A percentile compares a stretch with the other conserved stretches of the same genome.
Conservation (phyloP, 2,888 invertebrate genomes). For the Rosalia funebris region DNA sequence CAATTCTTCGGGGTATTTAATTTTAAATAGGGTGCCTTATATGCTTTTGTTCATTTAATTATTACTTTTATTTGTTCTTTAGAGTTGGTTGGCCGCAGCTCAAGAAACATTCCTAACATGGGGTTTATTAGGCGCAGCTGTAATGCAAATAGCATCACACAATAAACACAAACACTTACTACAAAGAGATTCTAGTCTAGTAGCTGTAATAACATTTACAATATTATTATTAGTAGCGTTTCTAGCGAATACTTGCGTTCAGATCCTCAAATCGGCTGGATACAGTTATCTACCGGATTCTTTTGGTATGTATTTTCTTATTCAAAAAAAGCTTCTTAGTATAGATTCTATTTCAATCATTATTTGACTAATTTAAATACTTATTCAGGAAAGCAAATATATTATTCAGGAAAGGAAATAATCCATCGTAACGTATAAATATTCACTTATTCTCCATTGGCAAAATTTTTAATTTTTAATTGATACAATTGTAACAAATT, state of each 20-base stretch:
- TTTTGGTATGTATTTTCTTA: slow-evolving; percentile 79
- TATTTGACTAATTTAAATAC: too few species aligned
- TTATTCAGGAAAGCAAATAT: too few species aligned
- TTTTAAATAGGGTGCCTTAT: too few species aligned
- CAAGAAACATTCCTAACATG: slow-evolving; percentile 90
- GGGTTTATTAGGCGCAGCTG: slow-evolving; percentile 83
- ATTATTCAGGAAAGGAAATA: too few species aligned
- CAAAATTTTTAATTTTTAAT: too few species aligned
- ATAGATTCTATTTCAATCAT: too few species aligned
- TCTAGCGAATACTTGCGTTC: slow-evolving; percentile 84
- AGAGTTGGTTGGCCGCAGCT: slow-evolving; percentile 90
- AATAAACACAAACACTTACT: slow-evolving; percentile 75
- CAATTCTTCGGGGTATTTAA: too few species aligned
- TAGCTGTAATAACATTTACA: slow-evolving; percentile 77
- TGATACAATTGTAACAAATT: too few species aligned
- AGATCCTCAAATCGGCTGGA: slow-evolving; percentile 78
- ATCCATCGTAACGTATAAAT: too few species aligned
- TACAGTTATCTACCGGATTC: slow-evolving; percentile 84
- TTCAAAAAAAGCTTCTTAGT: too few species aligned
- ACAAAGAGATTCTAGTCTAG: slow-evolving; percentile 73
- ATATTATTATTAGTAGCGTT: slow-evolving; percentile 81
- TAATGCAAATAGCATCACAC: slow-evolving; percentile 83
- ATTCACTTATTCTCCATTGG: too few species aligned
- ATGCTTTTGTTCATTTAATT: too few species aligned
- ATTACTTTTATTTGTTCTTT: slow-evolving; percentile 53